Conservation (phyloP, 35 echinoderm and acorn worm species). For the Ophioderma brevispina region DNA sequence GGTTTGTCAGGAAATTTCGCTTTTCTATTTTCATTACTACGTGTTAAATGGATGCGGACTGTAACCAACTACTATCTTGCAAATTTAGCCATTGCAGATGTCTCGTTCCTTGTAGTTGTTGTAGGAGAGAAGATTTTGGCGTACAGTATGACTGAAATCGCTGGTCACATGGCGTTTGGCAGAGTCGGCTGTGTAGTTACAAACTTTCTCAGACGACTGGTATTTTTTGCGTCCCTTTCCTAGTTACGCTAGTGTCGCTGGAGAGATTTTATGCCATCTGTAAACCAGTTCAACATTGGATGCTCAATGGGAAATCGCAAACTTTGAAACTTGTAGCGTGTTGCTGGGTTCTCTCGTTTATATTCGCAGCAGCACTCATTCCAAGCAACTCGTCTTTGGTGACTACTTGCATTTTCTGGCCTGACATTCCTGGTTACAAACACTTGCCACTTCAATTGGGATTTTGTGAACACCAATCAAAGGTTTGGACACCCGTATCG, state of each 20-base stretch:
- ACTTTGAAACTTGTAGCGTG: not conserved
- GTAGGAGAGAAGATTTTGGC: not conserved
- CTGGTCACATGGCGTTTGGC: conserved; percentile 2
- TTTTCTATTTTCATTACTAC: conserved; percentile 47
- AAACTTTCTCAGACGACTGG: not conserved
- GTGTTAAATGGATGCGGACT: conserved; percentile 61
- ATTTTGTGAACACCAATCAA: not conserved
- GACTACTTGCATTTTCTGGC: not conserved
- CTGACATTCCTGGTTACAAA: not conserved
- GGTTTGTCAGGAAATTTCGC: conserved; percentile 53
- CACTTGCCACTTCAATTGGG: not conserved
- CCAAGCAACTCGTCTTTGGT: not conserved
- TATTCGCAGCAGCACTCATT: not conserved
- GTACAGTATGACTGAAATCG: not conserved
- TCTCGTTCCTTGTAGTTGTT: not conserved
- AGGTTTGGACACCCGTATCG: not conserved
- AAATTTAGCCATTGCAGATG: not conserved
- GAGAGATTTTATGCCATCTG: conserved; percentile 51
- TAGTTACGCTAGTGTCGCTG: conserved; percentile 41
- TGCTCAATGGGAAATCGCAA: conserved; percentile 21
- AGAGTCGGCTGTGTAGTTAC: not conserved
- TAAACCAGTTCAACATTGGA: conserved; percentile 18
- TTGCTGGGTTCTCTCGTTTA: not conserved
- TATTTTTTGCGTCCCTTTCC: conserved; percentile 47
- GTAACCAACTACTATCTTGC: no score